Percentiles rank a stretch among this genome's conserved stretches.
Evolutionary conservation across 2,888 invertebrate species (phyloP).

Genomic region (Ditula angustiorana): DNA sequence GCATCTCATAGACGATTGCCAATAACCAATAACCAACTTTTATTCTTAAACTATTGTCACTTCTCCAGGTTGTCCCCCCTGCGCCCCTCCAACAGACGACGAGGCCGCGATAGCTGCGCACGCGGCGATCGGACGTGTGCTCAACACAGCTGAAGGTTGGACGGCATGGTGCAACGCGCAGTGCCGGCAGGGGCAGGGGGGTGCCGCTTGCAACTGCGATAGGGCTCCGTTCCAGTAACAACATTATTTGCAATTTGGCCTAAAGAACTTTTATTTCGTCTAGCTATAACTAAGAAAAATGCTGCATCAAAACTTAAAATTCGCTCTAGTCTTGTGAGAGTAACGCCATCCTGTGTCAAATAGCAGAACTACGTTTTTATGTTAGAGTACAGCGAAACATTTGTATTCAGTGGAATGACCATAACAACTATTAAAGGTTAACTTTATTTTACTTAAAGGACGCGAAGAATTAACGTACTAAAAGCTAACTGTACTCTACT

Average conservation of each 20-base stretch:
- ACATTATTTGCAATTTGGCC: too few relatives aligned
- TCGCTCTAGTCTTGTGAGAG: neutral
- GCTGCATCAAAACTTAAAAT: neutral
- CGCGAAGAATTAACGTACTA: too few relatives aligned
- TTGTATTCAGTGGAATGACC: too few relatives aligned
- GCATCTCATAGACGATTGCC: too few relatives aligned
- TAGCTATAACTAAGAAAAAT: too few relatives aligned
- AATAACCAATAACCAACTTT: neutral
- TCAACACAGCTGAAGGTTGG: conserved; percentile 83
- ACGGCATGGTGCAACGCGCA: conserved; percentile 87
- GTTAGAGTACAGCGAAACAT: too few relatives aligned
- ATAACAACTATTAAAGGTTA: too few relatives aligned
- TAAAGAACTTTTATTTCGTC: too few relatives aligned
- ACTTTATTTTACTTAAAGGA: too few relatives aligned
- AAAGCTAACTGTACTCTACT: too few relatives aligned
- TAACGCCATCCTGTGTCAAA: neutral
- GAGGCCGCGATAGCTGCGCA: conserved; percentile 36
- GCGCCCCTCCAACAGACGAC: conserved; percentile 49
- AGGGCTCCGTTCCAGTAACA: conserved; percentile 86
- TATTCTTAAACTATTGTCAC: too few relatives aligned
- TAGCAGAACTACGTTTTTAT: neutral
- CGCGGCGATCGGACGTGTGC: conserved; percentile 45
- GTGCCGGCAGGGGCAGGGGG: conserved; percentile 89
- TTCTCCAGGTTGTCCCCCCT: conserved; percentile 73
- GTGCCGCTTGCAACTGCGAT: conserved; percentile 91